Evolutionary conservation across 2,113 vertebrate species (phyloP).

Genomic region (Leptobrachium ailaonicum): DNA sequence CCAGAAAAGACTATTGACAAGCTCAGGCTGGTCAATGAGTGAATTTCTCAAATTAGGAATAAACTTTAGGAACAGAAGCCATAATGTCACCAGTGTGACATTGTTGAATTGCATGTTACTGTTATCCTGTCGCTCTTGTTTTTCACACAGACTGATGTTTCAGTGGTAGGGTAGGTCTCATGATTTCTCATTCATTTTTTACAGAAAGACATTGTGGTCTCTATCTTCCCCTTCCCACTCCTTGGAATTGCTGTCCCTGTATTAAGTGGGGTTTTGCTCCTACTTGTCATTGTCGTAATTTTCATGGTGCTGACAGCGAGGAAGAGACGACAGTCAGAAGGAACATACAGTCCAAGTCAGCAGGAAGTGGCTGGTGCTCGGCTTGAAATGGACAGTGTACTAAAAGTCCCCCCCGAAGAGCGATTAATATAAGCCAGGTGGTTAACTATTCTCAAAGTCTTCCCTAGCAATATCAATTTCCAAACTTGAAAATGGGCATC

Average conservation of each 20-base stretch:
- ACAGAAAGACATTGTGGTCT: constrained; percentile 75
- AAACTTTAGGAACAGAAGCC: too few relatives aligned
- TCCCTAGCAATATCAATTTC: neutral
- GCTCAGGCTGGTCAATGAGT: too few relatives aligned
- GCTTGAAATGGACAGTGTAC: constrained; percentile 95
- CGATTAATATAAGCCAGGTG: constrained; percentile 75
- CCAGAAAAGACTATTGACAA: neutral
- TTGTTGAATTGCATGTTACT: neutral
- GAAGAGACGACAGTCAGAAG: constrained; percentile 92
- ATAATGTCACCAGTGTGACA: too few relatives aligned
- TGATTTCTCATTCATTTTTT: constrained; percentile 57
- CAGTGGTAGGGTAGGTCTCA: constrained; percentile 49
- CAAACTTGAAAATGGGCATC: neutral
- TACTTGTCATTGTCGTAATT: constrained; percentile 80
- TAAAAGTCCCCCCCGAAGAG: constrained; percentile 96
- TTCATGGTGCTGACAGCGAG: constrained; percentile 87
- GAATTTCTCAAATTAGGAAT: too few relatives aligned
- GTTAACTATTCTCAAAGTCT: neutral
- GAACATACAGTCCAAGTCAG: constrained; percentile 94
- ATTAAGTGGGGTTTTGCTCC: constrained; percentile 80
- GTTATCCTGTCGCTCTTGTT: neutral
- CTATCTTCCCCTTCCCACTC: constrained; percentile 75
- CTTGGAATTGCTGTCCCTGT: constrained; percentile 87
- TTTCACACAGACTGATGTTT: neutral
- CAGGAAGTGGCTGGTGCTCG: constrained; percentile 94